Percentiles rank a stretch among this genome's conserved stretches.
These are phyloP conservation scores for Seladonia tumulorum DNA, from an alignment of 2,888 invertebrate species.

Conservation along the genomic window DNA sequence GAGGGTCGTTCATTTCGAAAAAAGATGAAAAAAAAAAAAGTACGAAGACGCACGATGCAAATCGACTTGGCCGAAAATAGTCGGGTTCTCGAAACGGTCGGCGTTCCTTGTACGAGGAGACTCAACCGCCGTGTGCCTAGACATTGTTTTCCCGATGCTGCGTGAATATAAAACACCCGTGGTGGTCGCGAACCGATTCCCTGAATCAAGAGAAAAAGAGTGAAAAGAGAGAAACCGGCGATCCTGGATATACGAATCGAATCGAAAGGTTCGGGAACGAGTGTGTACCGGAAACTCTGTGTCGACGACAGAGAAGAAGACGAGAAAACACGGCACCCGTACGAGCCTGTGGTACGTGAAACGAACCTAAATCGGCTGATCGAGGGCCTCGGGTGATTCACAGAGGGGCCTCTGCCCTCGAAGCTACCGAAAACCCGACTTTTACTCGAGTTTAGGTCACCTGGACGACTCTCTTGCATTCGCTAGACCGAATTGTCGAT, in stretches of 20 bases:
- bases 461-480: not conserved
- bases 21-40: not conserved
- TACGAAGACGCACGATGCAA: not conserved
- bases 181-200: not conserved
- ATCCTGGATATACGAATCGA: constrained; percentile 18
- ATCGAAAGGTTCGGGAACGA: constrained; percentile 18
- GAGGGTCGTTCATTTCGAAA: not conserved
- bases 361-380: constrained; percentile 59
- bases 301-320: constrained; percentile 32
- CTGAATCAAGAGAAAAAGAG: not conserved
- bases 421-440: not conserved
- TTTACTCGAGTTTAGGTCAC: not conserved
- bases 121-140: not conserved
- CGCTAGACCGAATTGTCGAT: not conserved
- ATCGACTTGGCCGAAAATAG: constrained; percentile 4
- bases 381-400: constrained; percentile 30
- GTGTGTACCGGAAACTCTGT: not conserved
- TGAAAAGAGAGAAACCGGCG: constrained; percentile 4
- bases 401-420: not conserved
- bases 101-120: not conserved
- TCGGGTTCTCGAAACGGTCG: not conserved
- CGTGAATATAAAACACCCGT: not conserved
- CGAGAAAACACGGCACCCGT: constrained; percentile 54
- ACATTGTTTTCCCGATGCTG: constrained; percentile 6
- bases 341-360: constrained; percentile 62